Percentiles rank a stretch among this genome's conserved stretches.
These are phyloP conservation scores for Drosophila malerkotliana DNA, from an alignment of 1,140 invertebrate genomes.

Conservation along the genomic window DNA sequence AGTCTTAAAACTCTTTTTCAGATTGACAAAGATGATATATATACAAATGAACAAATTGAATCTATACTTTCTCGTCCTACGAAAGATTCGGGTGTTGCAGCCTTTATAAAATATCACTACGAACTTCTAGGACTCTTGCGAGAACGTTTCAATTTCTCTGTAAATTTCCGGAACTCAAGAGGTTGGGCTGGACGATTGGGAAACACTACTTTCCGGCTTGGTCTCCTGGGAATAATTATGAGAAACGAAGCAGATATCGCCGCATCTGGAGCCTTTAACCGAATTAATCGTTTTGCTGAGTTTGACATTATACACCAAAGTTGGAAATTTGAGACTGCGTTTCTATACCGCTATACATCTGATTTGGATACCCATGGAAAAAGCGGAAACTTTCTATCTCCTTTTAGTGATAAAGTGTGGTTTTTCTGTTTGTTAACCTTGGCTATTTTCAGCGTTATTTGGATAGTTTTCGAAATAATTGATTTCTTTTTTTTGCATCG, in stretches of 20 bases:
- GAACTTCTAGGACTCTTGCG: constrained; percentile 60
- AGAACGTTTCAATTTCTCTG: constrained; percentile 73
- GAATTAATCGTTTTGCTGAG: constrained; percentile 72
- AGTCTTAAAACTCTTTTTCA: constrained; percentile 2
- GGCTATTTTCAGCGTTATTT: constrained; percentile 47
- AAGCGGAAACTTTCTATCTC: constrained; percentile 72
- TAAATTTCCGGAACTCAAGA: constrained; percentile 74
- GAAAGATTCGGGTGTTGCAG: constrained; percentile 69
- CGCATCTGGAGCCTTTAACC: constrained; percentile 72
- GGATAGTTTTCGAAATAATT: constrained; percentile 54
- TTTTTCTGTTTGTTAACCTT: constrained; percentile 42
- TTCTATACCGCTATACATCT: constrained; percentile 72
- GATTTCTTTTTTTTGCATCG: constrained; percentile 4
- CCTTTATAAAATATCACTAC: constrained; percentile 78
- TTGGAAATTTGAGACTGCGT: constrained; percentile 78
- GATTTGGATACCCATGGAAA: constrained; percentile 65
- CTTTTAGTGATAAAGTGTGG: constrained; percentile 71
- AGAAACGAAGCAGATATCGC: constrained; percentile 78
- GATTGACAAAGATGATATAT: constrained; percentile 75
- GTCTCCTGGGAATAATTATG: constrained; percentile 68
- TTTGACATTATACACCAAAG: constrained; percentile 79
- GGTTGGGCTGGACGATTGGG: constrained; percentile 79
- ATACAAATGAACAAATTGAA: constrained; percentile 64
- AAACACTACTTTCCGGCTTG: constrained; percentile 68
- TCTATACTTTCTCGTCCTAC: constrained; percentile 51